A percentile compares a stretch with the other conserved stretches of the same genome.
These are phyloP conservation scores for Ctenicera cuprea DNA, from an alignment of 2,888 invertebrate genomes.

Conservation along the genomic window DNA sequence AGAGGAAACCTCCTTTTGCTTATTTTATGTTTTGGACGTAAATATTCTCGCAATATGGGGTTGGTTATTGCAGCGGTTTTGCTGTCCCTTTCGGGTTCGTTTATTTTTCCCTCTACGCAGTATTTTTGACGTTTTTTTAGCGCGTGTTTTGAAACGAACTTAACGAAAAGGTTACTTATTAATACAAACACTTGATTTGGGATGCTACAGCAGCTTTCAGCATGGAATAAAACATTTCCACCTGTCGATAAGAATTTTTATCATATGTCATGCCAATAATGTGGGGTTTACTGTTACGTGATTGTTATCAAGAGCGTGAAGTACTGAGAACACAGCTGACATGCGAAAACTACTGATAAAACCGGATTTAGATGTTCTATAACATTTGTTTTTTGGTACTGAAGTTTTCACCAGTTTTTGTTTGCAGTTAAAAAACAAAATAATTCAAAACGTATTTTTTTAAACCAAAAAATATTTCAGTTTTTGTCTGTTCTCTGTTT, in stretches of 20 bases:
- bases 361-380: background rate
- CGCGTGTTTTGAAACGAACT: conserved; percentile 1
- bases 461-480: too few species aligned
- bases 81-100: background rate
- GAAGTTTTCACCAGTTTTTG: too few species aligned
- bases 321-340: background rate
- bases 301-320: conserved; percentile 11
- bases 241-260: conserved; percentile 3
- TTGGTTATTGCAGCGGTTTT: background rate
- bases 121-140: background rate
- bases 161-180: background rate
- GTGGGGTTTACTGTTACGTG: background rate
- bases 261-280: background rate
- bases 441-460: too few species aligned
- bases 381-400: too few species aligned
- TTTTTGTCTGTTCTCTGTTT: too few species aligned
- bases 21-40: conserved; percentile 12
- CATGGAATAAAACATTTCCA: background rate
- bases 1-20: background rate
- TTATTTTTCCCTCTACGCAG: conserved; percentile 9
- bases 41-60: conserved; percentile 4
- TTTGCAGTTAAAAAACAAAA: too few species aligned
- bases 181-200: conserved; percentile 2
- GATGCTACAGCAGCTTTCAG: background rate
- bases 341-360: background rate